Evolutionary conservation across 2,888 invertebrate genomes (phyloP).

Genomic region (Dolichopus griseipennis): DNA sequence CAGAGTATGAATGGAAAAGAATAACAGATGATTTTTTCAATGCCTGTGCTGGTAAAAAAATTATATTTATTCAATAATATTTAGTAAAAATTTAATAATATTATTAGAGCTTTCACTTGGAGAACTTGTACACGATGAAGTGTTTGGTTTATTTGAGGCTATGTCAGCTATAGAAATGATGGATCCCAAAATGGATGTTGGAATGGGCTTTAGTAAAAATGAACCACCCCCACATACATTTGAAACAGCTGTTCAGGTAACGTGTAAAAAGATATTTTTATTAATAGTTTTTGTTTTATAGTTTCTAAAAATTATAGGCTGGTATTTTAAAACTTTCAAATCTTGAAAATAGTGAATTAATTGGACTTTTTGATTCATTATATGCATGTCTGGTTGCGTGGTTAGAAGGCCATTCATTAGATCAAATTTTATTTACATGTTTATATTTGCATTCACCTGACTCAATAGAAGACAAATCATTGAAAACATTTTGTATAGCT

Average conservation of each 20-base stretch:
- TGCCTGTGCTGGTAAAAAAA: constrained; percentile 49
- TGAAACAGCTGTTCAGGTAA: constrained; percentile 73
- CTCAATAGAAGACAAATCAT: constrained; percentile 67
- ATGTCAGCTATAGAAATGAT: constrained; percentile 99
- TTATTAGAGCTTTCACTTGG: constrained; percentile 69
- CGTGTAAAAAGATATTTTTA: background rate
- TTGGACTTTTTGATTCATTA: constrained; percentile 90
- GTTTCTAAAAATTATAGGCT: constrained; percentile 47
- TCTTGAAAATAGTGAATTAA: constrained; percentile 68
- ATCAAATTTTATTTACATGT: constrained; percentile 95
- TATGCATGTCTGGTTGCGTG: constrained; percentile 92
- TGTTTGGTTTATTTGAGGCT: constrained; percentile 90
- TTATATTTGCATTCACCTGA: constrained; percentile 88
- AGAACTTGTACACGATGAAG: constrained; percentile 82
- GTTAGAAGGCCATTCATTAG: constrained; percentile 93
- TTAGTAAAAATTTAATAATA: background rate
- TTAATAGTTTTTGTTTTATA: background rate
- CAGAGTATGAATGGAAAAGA: constrained; percentile 39
- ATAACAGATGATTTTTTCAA: constrained; percentile 51
- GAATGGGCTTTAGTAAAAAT: constrained; percentile 89
- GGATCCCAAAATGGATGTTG: constrained; percentile 99
- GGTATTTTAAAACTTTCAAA: constrained; percentile 68
- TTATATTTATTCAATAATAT: background rate
- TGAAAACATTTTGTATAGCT: constrained; percentile 79
- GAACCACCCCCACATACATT: constrained; percentile 77